Conservation (phyloP, 2,797 vertebrate species). For the Sarcoramphus papa region DNA sequence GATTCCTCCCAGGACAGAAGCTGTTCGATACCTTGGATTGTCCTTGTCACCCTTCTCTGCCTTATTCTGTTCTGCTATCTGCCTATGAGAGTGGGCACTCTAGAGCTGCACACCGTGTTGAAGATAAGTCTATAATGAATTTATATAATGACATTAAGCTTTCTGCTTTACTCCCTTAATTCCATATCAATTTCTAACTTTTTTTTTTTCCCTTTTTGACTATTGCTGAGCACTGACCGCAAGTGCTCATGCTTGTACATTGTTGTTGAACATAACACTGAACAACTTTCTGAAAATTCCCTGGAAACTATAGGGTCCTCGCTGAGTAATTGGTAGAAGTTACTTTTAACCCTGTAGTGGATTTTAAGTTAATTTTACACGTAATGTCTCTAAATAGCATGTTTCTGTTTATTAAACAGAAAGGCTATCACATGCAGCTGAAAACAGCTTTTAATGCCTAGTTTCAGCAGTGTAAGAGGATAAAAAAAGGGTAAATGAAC, state of each 20-base stretch:
- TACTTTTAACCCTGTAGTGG: background rate
- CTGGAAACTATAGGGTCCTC: background rate
- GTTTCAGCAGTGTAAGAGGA: background rate
- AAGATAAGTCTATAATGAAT: background rate
- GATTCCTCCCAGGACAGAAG: background rate
- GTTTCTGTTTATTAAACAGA: background rate
- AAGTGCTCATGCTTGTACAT: background rate
- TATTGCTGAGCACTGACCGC: background rate
- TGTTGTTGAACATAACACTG: background rate
- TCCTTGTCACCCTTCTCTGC: background rate
- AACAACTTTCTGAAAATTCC: background rate
- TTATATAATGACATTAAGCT: background rate
- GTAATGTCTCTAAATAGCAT: background rate
- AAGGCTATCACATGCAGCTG: background rate
- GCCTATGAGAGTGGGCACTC: background rate
- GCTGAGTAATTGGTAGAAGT: background rate
- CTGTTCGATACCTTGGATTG: background rate
- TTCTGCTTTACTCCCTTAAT: background rate
- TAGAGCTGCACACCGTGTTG: background rate
- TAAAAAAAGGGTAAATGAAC: background rate
- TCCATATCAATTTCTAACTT: background rate
- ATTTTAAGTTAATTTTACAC: background rate
- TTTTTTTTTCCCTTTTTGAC: background rate
- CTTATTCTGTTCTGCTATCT: background rate
- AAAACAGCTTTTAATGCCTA: background rate